Conservation (phyloP, 2,888 invertebrate species). For the Brenthis hecate region DNA sequence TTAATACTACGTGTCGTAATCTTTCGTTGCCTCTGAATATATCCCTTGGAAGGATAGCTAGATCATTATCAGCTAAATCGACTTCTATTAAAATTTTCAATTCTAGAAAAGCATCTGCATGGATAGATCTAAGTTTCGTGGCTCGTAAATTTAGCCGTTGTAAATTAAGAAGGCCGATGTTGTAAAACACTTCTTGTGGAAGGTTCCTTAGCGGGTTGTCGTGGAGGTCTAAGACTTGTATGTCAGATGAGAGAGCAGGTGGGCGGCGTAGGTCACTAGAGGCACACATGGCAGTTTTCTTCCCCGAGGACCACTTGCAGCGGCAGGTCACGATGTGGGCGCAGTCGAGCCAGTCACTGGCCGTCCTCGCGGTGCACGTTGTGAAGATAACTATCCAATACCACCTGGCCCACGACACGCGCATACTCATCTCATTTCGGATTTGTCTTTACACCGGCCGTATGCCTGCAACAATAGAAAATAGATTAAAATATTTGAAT, state of each 20-base stretch:
- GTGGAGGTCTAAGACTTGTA: constrained; percentile 89
- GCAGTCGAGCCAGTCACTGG: constrained; percentile 93
- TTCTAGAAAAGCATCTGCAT: constrained; percentile 93
- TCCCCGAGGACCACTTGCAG: constrained; percentile 96
- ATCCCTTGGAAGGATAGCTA: constrained; percentile 87
- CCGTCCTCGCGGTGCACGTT: constrained; percentile 76
- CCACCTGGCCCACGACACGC: constrained; percentile 81
- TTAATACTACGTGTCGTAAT: constrained; percentile 88
- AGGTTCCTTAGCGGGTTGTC: constrained; percentile 90
- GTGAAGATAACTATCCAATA: constrained; percentile 79
- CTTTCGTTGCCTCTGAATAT: constrained; percentile 94
- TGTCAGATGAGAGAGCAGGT: constrained; percentile 83
- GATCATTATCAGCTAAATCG: constrained; percentile 91
- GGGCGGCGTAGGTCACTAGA: constrained; percentile 90
- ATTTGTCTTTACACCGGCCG: constrained; percentile 75
- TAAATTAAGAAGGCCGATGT: constrained; percentile 90
- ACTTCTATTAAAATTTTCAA: constrained; percentile 93
- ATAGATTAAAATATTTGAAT: not conserved
- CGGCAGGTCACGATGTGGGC: constrained; percentile 91
- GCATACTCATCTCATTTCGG: constrained; percentile 82
- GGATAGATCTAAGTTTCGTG: constrained; percentile 88
- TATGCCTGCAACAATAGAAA: constrained; percentile 75
- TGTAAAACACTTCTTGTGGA: constrained; percentile 89
- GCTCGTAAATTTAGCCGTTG: constrained; percentile 91
- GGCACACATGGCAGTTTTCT: constrained; percentile 93